Base-by-base conservation (phyloP, 2,888 invertebrate genomes). In the Myathropa florea region DNA sequence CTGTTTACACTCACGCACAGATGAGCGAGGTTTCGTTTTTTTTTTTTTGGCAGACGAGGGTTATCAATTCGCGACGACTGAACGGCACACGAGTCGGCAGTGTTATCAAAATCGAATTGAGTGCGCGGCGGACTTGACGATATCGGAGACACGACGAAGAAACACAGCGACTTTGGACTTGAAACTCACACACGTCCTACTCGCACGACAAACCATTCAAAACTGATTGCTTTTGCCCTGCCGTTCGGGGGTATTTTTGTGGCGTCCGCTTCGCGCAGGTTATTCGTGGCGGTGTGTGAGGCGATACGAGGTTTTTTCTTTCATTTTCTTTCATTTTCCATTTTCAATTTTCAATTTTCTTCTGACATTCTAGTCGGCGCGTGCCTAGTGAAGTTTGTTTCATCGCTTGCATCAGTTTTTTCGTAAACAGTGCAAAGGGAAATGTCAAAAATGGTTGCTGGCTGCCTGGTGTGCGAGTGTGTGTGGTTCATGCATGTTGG, bases 171-270 rank as follows among this genome's bases (percentile, higher is more conserved):
- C 26, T 36, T 55, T 4, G 33, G 57, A 30, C 78, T 36, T 46
- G 6, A 14, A 23, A 73, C 60, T 23, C 30, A 57, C 76, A 63
- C 64, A 82, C 85, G 59, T 78, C 85, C 14, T 24, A 60, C 64
- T 64, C 59, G 59, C 36, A 65, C 73, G 77, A 72, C 82, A 78
- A 70, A 68, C 73, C 85, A 77, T 77, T 70, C 68, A 68, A 72
- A 85, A 85, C 85, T 85, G 85, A 85, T 77, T 85, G 59, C 82
- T 73, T 85, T 83, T 78, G 53, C 36, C 14, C 57, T 30, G 57
- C 68, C 71, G 65, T 84, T 84, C 71, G 82, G 85, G 85, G 85
- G 85, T 85, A 83, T 55, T 64, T 77, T 85, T 73, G 30, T 73
- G 39, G 67, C 65, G 53, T 85, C 53, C 46, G 59, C 64, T 82